A percentile compares a stretch with the other conserved stretches of the same genome.
These are phyloP conservation scores for Periphyllus acericola DNA, from an alignment of 2,888 invertebrate genomes.

Conservation along the genomic window DNA sequence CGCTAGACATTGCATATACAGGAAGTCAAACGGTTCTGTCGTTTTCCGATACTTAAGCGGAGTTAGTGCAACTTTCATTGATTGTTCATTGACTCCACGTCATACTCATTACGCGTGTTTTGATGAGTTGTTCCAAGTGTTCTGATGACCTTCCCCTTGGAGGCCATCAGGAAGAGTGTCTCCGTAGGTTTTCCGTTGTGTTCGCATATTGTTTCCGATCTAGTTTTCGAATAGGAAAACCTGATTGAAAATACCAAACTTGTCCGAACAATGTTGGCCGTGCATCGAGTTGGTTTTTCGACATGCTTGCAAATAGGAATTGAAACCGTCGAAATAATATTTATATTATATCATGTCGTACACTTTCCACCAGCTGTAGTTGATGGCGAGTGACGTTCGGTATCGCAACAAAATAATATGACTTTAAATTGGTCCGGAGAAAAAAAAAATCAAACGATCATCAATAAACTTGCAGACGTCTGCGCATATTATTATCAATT, in stretches of 20 bases:
- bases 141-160: conserved; percentile 42
- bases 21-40: not conserved
- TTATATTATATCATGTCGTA: not conserved
- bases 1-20: not conserved
- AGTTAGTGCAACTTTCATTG: not conserved
- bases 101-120: not conserved
- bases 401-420: no score
- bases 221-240: conserved; percentile 24
- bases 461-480: no score
- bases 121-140: not conserved
- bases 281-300: not conserved
- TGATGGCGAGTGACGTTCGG: no score
- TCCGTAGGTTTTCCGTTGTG: not conserved
- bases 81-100: not conserved
- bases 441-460: no score
- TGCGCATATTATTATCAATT: no score
- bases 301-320: not conserved
- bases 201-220: not conserved
- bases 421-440: no score
- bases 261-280: not conserved
- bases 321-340: not conserved
- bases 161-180: conserved; percentile 58
- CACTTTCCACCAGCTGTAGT: not conserved
- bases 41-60: not conserved
- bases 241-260: not conserved